Base-by-base conservation (phyloP, 2,797 vertebrate genomes). In the Danio choprae region DNA sequence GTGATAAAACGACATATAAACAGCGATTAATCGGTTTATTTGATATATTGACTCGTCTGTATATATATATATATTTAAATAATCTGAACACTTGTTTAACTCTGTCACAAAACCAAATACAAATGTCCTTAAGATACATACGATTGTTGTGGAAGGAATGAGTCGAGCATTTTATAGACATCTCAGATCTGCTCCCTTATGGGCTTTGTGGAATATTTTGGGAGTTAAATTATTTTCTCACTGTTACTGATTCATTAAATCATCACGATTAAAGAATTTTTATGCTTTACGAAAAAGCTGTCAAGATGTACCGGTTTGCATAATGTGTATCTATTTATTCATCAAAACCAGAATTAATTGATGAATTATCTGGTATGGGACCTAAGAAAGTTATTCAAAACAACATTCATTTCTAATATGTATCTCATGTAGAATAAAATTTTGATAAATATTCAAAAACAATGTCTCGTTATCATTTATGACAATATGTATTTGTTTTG, bases 351-450 rank as follows among this genome's bases (percentile, higher is more conserved):
- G 84, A 89, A 91, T 91, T 90, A 86, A 87, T 90, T 89, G 86
- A 84, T 81, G 85, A 89, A 86, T 63, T n/a, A 44, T 84, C 85
- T 87, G 88, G 79, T 89, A 73, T 89, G 88, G 87, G 86, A 90
- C 84, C 83, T 81, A 69, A 83, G 83, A 72, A 87, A 85, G 83
- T 81, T 82, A 74, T 82, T 84, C 83, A 74, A 79, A 81, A 82
- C 65, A 74, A 83, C 80, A 85, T 90, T 86, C n/a, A 82, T 89
- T 90, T 90, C 84, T 89, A 84, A 81, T 51, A 82, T 87, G 89
- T 92, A 91, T 90, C 88, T 86, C 72, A 89, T 80, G 87, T 89
- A 83, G 89, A 91, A 85, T 92, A 91, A 93, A 93, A 86, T 82
- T 83, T 79, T 65, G n/a, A 86, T 76, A 90, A 92, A 89, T 89